These are phyloP conservation scores for Aleiodes leptofemur DNA, from an alignment of 2,888 invertebrate species.

Conservation along the genomic window DNA sequence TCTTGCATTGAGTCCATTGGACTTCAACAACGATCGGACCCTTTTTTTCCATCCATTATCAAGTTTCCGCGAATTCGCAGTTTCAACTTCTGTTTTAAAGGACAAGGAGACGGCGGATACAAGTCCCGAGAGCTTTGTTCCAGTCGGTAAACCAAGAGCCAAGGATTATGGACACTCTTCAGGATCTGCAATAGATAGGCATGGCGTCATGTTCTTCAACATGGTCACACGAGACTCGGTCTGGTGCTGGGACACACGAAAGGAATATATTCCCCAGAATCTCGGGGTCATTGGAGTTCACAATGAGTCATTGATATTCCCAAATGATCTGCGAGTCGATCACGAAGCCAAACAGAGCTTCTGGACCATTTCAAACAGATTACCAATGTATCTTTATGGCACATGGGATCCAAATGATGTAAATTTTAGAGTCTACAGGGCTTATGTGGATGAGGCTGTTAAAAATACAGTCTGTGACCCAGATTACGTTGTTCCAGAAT, in stretches of 20 bases:
- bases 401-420: constrained; percentile 80
- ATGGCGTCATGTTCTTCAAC: constrained; percentile 87
- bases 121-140: constrained; percentile 67
- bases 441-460: constrained; percentile 80
- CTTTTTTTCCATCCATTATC: constrained; percentile 90
- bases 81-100: constrained; percentile 81
- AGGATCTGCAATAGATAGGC: constrained; percentile 83
- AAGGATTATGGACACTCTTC: constrained; percentile 82
- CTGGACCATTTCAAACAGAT: constrained; percentile 86
- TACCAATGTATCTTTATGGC: constrained; percentile 85
- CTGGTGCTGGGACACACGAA: constrained; percentile 88
- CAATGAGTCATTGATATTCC: constrained; percentile 83
- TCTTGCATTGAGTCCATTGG: constrained; percentile 80
- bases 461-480: constrained; percentile 85
- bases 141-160: constrained; percentile 70
- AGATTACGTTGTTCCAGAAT: constrained; percentile 66
- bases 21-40: constrained; percentile 78
- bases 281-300: constrained; percentile 81
- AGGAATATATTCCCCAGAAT: constrained; percentile 81
- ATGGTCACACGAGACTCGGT: constrained; percentile 85
- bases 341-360: constrained; percentile 82
- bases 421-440: constrained; percentile 86
- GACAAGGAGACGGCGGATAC: constrained; percentile 76
- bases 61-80: constrained; percentile 86
- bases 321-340: constrained; percentile 88